Base-by-base conservation (phyloP, 2,888 invertebrate species). In the Stratiomys singularior region DNA sequence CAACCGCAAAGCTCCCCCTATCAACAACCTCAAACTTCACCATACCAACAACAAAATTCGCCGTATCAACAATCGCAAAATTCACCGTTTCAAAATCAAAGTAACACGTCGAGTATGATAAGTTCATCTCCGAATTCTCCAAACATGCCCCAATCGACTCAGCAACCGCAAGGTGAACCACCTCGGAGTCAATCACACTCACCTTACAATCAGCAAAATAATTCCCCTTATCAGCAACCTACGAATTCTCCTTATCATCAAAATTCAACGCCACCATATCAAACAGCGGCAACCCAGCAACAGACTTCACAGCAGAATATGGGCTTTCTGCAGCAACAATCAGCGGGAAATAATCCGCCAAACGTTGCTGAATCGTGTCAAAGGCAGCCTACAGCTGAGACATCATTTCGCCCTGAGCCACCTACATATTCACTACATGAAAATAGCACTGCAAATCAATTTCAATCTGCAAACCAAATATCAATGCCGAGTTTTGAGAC, bases 1-100 rank as follows among this genome's bases (percentile, higher is more conserved):
- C 90, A 87, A 71, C 84, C 86, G 0, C 87, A 87, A 58, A 85
- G 84, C 76, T 89, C 89, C 64, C 90, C 89, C 30, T 87, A 86
- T 76, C 84, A 85, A 77, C 84, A 80, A 83, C 89, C 87, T 80
- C 89, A 84, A 80, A 83, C 82, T 47, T 87, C 86, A 69, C 89
- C 88, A 78, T 90, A 87, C 82, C 84, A 82, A 80, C 79, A 80
- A 78, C 85, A 82, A 60, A 84, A 84, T 78, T 86, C 86, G 76
- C 86, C 86, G n/a, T 86, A 84, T 79, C 85, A 86, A 67, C 85
- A 85, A 78, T 81, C 80, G 5, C 81, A 81, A 79, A 77, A 79
- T 37, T 81, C 83, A 9, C 81, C 84, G 9, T 82, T 82, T 78
- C 81, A 76, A 56, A 77, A 77, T 78, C 63, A 60, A 84, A 85